Evolutionary conservation across 2,113 vertebrate genomes (phyloP), one percentile per base, ranked within the genome.

Genomic region (Rhabdomys dilectus): DNA sequence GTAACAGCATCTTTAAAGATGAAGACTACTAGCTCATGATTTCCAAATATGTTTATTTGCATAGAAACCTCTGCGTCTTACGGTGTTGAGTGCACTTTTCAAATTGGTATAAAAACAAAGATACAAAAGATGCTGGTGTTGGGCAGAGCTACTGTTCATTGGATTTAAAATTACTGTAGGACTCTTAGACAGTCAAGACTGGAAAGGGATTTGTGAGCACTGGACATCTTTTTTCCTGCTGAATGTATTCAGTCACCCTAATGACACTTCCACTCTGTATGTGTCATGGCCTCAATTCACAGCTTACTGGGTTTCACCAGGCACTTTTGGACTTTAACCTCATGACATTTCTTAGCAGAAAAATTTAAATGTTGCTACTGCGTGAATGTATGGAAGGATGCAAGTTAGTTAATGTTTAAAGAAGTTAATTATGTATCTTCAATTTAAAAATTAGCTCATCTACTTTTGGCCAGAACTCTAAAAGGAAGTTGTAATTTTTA

Each of bases 401-500:
- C 11, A 66, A 85, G n/a, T 85, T 76, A 81, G 16, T 7, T 58
- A 16, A 34, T 36, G 77, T 36, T 82, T 90, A 93, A 53, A 68
- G 39, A 94, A 96, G 82, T 56, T 75, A 21, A 24, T 9, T 15
- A 3, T 4, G 1, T 84, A 4, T 84, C 78, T 31, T 68, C 34
- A 5, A 70, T 94, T 95, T 90, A 51, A 73, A 34, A 88, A 77
- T 58, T 75, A 80, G 31, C n/a, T 92, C 48, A 70, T 66, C 85
- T 87, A 92, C 34, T 64, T 72, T 86, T 94, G 94, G 56, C 15
- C 45, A 51, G 36, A 48, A 75, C 3, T 84, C 56, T 88, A n/a
- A 88, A 81, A 58, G 39, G 17, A 95, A 96, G 89, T 95, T 70
- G 56, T 34, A 66, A 10, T 66, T 70, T 34, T 91, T 39, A 73